These are phyloP conservation scores for Alcedo quadribrachys DNA, from an alignment of 2,797 vertebrate genomes.

Conservation along the genomic window DNA sequence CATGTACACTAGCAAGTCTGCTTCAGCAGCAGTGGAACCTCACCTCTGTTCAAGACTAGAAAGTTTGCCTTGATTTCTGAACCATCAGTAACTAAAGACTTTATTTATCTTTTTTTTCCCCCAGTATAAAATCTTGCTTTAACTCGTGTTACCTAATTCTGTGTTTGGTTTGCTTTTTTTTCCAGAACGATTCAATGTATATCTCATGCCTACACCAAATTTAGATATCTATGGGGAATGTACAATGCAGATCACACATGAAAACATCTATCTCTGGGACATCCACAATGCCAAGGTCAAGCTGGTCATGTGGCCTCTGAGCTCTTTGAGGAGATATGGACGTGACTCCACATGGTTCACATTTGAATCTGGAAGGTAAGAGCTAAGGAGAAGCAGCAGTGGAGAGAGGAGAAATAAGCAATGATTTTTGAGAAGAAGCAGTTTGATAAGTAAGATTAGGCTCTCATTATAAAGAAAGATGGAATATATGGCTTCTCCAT, in stretches of 20 bases:
- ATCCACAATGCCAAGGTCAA: constrained; percentile 97
- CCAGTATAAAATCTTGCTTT: background rate
- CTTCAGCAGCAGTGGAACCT: background rate
- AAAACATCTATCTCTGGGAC: constrained; percentile 99
- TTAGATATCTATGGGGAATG: constrained; percentile 99
- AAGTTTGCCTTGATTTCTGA: background rate
- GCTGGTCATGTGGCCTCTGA: constrained; percentile 98
- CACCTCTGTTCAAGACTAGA: background rate
- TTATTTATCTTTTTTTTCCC: background rate
- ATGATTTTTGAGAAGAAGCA: background rate
- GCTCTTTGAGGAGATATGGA: constrained; percentile 94
- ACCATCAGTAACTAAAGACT: background rate
- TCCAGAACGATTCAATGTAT: constrained; percentile 96
- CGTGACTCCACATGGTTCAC: constrained; percentile 98
- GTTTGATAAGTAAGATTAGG: background rate
- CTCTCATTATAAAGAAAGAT: background rate
- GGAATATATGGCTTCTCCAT: background rate
- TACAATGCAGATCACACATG: constrained; percentile 99
- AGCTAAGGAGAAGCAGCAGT: background rate
- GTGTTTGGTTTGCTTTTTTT: background rate
- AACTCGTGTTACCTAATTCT: background rate
- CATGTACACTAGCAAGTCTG: background rate
- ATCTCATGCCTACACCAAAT: constrained; percentile 98
- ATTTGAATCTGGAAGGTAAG: constrained; percentile 97
- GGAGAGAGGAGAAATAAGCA: background rate